A percentile compares a stretch with the other conserved stretches of the same genome.
These are phyloP conservation scores for Drosophila ustulata DNA, from an alignment of 2,888 invertebrate genomes.

Conservation along the genomic window DNA sequence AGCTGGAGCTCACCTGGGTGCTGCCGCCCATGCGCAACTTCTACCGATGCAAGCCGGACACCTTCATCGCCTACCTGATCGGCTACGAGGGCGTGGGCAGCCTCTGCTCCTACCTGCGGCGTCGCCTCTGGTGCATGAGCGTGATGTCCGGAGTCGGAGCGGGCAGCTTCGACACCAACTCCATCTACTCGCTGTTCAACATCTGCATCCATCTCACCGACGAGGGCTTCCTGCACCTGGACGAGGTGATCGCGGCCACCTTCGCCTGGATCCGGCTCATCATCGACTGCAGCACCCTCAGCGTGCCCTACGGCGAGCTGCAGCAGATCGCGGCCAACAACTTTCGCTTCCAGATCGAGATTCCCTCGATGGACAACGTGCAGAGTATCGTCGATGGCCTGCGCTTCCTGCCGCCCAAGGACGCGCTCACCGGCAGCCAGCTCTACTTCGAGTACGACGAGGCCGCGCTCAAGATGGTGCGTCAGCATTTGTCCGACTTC, in stretches of 20 bases:
- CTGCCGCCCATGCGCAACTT: conserved; percentile 78
- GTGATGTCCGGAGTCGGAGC: conserved; percentile 90
- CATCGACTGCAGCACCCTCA: conserved; percentile 77
- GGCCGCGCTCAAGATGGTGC: conserved; percentile 83
- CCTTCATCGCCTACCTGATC: conserved; percentile 91
- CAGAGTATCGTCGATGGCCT: conserved; percentile 91
- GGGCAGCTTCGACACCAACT: conserved; percentile 91
- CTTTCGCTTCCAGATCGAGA: conserved; percentile 90
- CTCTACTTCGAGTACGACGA: conserved; percentile 92
- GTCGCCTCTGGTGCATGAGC: conserved; percentile 90
- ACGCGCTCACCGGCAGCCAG: conserved; percentile 91
- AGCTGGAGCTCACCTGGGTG: conserved; percentile 86
- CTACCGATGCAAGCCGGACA: conserved; percentile 85
- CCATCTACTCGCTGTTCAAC: conserved; percentile 91
- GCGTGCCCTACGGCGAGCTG: conserved; percentile 86
- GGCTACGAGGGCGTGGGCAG: conserved; percentile 95
- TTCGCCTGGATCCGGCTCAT: conserved; percentile 93
- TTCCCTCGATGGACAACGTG: conserved; percentile 90
- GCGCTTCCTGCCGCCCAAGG: conserved; percentile 91
- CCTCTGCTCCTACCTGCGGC: conserved; percentile 90
- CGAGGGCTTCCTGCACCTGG: conserved; percentile 89
- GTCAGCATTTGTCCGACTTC: conserved; percentile 71
- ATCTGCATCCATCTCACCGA: conserved; percentile 91
- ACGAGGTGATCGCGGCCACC: conserved; percentile 90
- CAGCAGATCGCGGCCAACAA: conserved; percentile 90